Conservation (phyloP, 2,888 invertebrate genomes). For the Melikaiella ostensackeni region DNA sequence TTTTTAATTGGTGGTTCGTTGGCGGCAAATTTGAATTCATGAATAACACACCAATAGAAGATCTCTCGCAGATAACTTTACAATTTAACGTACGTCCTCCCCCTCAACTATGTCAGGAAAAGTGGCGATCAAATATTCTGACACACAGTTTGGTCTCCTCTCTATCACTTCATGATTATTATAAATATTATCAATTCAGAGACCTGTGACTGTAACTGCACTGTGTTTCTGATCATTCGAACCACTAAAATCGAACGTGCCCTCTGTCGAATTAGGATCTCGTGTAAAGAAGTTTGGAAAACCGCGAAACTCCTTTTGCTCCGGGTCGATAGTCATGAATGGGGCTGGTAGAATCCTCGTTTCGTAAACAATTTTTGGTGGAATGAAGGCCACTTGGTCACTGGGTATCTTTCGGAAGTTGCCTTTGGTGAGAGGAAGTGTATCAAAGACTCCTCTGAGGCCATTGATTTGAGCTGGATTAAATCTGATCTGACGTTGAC, state of each 20-base stretch:
- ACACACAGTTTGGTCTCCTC: too few relatives aligned
- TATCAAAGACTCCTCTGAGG: constrained; percentile 36
- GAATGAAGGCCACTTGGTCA: constrained; percentile 54
- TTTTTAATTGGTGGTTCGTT: too few relatives aligned
- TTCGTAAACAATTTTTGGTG: constrained; percentile 60
- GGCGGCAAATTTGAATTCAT: too few relatives aligned
- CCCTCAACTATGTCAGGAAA: too few relatives aligned
- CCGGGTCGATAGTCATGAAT: constrained; percentile 41
- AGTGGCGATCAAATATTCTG: too few relatives aligned
- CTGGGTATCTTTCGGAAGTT: constrained; percentile 55
- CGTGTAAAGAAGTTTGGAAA: constrained; percentile 9
- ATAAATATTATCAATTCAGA: too few relatives aligned
- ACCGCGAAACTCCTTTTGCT: not conserved
- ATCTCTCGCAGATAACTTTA: too few relatives aligned
- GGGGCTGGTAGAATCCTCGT: constrained; percentile 56
- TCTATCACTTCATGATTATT: too few relatives aligned
- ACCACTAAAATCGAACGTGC: not conserved
- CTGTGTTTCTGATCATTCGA: not conserved
- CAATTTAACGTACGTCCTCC: too few relatives aligned
- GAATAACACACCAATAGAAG: too few relatives aligned
- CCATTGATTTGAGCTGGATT: constrained; percentile 41
- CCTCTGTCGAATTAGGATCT: constrained; percentile 9
- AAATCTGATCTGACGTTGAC: constrained; percentile 14
- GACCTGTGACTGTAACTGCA: not conserved
- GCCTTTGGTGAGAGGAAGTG: constrained; percentile 43